Percentiles rank a stretch among this genome's conserved stretches.
Evolutionary conservation across 2,888 invertebrate species (phyloP).

Genomic region (Eupsilia transversa): DNA sequence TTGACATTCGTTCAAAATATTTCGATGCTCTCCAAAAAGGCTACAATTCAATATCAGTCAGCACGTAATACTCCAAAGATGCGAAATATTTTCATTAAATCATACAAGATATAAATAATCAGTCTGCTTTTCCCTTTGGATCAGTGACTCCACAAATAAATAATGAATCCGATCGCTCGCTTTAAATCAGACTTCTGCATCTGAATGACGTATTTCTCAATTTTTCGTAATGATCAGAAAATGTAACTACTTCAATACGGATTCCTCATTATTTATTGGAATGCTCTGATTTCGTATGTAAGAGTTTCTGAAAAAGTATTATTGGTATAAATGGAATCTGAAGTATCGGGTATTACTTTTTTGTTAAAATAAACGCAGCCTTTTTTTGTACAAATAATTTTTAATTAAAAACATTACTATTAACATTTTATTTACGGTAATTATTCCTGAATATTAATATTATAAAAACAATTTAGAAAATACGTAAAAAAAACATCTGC

Average conservation of each 20-base stretch:
- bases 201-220: slow-evolving; percentile 36
- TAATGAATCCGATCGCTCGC: slow-evolving; percentile 32
- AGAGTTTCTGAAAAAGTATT: slow-evolving; percentile 14
- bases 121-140: not conserved
- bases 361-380: not conserved
- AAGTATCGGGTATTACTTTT: not conserved
- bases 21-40: not conserved
- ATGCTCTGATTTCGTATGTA: slow-evolving; percentile 23
- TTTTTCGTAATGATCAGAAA: slow-evolving; percentile 39
- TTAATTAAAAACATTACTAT: not conserved
- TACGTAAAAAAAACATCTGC: not conserved
- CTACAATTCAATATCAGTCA: not conserved
- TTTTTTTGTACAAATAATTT: not conserved
- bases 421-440: not conserved
- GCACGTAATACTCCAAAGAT: not conserved
- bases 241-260: slow-evolving; percentile 24
- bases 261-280: slow-evolving; percentile 41
- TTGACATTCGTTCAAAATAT: not conserved
- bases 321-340: slow-evolving; percentile 2
- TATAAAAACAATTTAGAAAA: not conserved
- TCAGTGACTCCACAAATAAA: slow-evolving; percentile 38
- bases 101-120: slow-evolving; percentile 6
- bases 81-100: slow-evolving; percentile 25
- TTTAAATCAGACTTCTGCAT: slow-evolving; percentile 36
- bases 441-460: not conserved